Percentiles rank a stretch among this genome's conserved stretches.
These are phyloP conservation scores for Glandiceps talaboti DNA, from an alignment of 53 echinoderm and acorn worm species.

Conservation along the genomic window DNA sequence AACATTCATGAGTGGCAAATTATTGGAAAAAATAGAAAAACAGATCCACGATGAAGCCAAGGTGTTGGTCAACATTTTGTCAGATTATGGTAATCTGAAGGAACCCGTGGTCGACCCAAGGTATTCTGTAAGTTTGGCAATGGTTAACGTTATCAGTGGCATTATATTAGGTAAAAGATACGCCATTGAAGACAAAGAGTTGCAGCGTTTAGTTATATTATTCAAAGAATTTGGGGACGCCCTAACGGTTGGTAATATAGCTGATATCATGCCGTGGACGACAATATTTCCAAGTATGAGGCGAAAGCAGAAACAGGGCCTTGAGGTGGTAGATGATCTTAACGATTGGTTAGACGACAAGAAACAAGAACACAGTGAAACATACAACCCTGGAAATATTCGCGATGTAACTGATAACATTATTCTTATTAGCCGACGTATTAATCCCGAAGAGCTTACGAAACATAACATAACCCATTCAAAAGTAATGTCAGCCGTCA, in stretches of 20 bases:
- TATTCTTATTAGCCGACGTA: constrained; percentile 25
- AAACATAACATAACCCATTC: constrained; percentile 21
- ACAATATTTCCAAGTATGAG: constrained; percentile 26
- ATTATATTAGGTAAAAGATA: constrained; percentile 48
- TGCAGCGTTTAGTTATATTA: constrained; percentile 33
- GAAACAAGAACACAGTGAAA: constrained; percentile 26
- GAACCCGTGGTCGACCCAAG: neutral
- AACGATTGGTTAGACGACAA: constrained; percentile 17
- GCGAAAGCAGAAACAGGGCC: constrained; percentile 42
- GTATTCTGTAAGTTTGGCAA: neutral
- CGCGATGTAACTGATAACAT: constrained; percentile 61
- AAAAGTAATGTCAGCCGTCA: constrained; percentile 23
- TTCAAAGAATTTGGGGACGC: constrained; percentile 36
- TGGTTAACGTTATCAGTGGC: constrained; percentile 11
- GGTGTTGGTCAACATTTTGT: constrained; percentile 51
- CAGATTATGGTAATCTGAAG: constrained; percentile 41
- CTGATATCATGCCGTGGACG: constrained; percentile 82
- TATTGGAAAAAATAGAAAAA: constrained; percentile 30
- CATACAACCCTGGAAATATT: constrained; percentile 39
- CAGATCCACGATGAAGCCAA: constrained; percentile 45
- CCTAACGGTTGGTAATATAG: constrained; percentile 41
- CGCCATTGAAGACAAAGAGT: constrained; percentile 28
- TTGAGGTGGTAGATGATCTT: constrained; percentile 13
- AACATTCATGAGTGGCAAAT: constrained; percentile 59
- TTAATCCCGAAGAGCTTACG: constrained; percentile 14